A percentile compares a stretch with the other conserved stretches of the same genome.
Conservation (phyloP, 2,888 invertebrate species). For the Nemurella pictetii region DNA sequence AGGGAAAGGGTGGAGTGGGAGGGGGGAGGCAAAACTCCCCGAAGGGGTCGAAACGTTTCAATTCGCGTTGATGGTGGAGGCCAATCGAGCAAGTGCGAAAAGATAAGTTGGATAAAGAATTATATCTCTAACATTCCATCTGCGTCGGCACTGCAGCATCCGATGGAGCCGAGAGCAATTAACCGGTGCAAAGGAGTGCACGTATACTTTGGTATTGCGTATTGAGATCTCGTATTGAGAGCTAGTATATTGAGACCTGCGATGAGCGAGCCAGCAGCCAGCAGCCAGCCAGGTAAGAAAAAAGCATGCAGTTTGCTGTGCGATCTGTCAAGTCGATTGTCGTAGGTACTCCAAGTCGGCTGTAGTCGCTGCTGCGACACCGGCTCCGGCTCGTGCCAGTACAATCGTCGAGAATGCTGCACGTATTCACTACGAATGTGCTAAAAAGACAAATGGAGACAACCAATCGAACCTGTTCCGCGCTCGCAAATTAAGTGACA, state of each 20-base stretch:
- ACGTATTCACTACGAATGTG: constrained; percentile 8
- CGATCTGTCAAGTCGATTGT: background rate
- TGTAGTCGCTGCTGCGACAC: background rate
- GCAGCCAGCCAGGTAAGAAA: background rate
- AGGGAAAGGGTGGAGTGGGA: background rate
- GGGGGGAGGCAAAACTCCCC: too few relatives aligned
- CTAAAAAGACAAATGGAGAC: constrained; percentile 31
- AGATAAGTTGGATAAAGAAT: background rate
- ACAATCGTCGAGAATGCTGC: constrained; percentile 7
- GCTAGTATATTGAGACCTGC: background rate
- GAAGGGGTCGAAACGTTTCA: background rate
- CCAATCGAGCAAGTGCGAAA: background rate
- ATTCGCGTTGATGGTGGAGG: background rate
- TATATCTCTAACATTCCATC: background rate
- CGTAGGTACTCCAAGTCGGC: too few relatives aligned
- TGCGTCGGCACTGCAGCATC: too few relatives aligned
- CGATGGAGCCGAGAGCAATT: background rate
- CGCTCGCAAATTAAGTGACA: constrained; percentile 1
- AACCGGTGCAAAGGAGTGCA: background rate
- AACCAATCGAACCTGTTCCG: constrained; percentile 19
- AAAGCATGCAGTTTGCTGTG: background rate
- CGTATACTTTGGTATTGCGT: background rate
- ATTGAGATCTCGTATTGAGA: background rate
- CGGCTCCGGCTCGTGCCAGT: background rate
- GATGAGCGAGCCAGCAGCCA: background rate